Evolutionary conservation across 2,797 vertebrate genomes (phyloP), one percentile per base, ranked within the genome.

Genomic region (Sphenodon punctatus): DNA sequence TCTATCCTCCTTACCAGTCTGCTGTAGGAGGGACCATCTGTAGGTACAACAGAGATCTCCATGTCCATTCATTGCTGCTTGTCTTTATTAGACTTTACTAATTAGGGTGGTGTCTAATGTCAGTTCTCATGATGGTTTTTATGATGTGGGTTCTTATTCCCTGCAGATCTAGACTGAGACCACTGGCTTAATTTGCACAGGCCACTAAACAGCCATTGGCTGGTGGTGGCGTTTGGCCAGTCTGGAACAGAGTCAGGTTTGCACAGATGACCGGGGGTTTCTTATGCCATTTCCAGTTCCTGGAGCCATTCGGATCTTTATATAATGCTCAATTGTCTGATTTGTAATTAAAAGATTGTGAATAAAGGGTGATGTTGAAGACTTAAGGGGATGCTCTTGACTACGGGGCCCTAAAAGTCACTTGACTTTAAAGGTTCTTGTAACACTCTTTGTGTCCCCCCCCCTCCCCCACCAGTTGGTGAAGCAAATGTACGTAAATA

Each of bases 401-500:
- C 0, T 36, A 7, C n/a, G 7, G 1, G 0, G 39, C 10, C 23
- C 27, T 27, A 7, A 6, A 20, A 56, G 53, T 22, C 27, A 7
- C 42, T 25, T 56, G 32, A 13, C 25, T 12, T n/a, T 27, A 34
- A 32, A 67, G 10, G 10, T 64, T 17, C 32, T 32, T 5, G 0
- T 67, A 5, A 0, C 5, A 22, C 60, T 69, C 25, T 32, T 32
- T 38, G 12, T 36, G 30, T 17, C 10, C 27, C n/a, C n/a, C n/a
- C n/a, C n/a, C n/a, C n/a, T n/a, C 0, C 0, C 46, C 72, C 60
- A 12, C 49, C 19, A 0, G 0, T 4, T 19, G 34, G 7, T 55
- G 66, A 45, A 55, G 32, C 58, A 55, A 4, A 42, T 27, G 20
- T n/a, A 25, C 48, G n/a, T 27, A 25, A 51, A 27, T 51, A 16